A percentile compares a stretch with the other conserved stretches of the same genome.
Evolutionary conservation across 2,888 invertebrate species (phyloP).

Genomic region (Pyrrhosoma nymphula): DNA sequence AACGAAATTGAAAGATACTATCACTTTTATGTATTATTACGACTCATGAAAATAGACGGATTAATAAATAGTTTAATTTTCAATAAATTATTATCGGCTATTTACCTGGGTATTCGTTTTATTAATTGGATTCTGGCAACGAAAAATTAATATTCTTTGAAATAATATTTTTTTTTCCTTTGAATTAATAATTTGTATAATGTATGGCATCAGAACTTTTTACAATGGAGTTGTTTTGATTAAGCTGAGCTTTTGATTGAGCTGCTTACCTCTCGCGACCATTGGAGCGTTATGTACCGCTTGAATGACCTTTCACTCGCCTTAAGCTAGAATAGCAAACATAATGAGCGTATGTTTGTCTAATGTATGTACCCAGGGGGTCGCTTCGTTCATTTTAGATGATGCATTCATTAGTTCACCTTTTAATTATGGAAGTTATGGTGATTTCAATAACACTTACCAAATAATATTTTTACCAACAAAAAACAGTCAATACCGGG

Average conservation of each 20-base stretch:
- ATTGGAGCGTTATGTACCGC: not conserved
- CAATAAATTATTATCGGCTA: not conserved
- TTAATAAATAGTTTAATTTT: not conserved
- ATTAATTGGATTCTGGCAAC: too few species aligned
- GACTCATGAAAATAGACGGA: not conserved
- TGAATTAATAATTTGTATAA: not conserved
- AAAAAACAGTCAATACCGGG: too few species aligned
- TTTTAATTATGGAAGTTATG: too few species aligned
- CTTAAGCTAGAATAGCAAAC: not conserved
- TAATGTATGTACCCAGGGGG: not conserved
- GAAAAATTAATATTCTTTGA: not conserved
- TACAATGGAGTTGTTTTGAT: not conserved
- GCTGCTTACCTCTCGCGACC: not conserved
- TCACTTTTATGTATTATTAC: too few species aligned
- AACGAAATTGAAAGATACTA: too few species aligned
- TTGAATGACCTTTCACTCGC: not conserved
- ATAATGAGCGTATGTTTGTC: not conserved
- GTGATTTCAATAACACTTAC: too few species aligned
- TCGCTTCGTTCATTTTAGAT: too few species aligned
- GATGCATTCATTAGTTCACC: too few species aligned
- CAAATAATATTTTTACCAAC: too few species aligned
- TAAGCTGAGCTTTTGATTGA: too few species aligned
- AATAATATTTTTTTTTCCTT: not conserved
- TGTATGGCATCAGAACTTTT: not conserved
- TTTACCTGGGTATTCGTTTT: too few species aligned